A percentile compares a stretch with the other conserved stretches of the same genome.
Evolutionary conservation across 1,140 invertebrate species (phyloP).

Genomic region (Trichogramma pretiosum): DNA sequence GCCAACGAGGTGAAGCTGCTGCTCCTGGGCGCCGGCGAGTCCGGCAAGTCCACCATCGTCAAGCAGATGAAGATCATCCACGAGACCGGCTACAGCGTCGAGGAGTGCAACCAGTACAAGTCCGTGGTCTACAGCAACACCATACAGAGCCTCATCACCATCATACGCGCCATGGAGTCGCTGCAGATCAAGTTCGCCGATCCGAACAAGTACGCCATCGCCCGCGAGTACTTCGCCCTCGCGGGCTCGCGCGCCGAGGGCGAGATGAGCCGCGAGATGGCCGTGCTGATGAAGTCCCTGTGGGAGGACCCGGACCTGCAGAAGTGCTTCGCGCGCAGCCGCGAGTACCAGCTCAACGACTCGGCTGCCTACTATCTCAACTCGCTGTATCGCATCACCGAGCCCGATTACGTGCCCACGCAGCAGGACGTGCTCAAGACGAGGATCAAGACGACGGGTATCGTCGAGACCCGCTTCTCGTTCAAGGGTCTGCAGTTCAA

Average conservation of each 20-base stretch:
- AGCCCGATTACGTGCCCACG: slow-evolving; percentile 76
- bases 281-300: slow-evolving; percentile 80
- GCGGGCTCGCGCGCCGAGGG: slow-evolving; percentile 78
- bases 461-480: slow-evolving; percentile 88
- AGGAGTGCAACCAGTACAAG: slow-evolving; percentile 88
- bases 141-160: slow-evolving; percentile 82
- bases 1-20: slow-evolving; percentile 83
- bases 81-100: slow-evolving; percentile 84
- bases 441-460: slow-evolving; percentile 88
- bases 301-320: slow-evolving; percentile 88
- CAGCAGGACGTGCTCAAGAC: slow-evolving; percentile 89
- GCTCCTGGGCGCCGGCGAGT: slow-evolving; percentile 75
- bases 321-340: slow-evolving; percentile 68
- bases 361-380: slow-evolving; percentile 89
- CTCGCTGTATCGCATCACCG: slow-evolving; percentile 71
- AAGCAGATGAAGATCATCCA: slow-evolving; percentile 97
- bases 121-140: slow-evolving; percentile 91
- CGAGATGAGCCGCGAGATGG: slow-evolving; percentile 70
- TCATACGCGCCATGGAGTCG: slow-evolving; percentile 89
- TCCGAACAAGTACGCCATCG: slow-evolving; percentile 70
- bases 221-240: slow-evolving; percentile 79
- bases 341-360: slow-evolving; percentile 93
- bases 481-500: slow-evolving; percentile 89
- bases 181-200: slow-evolving; percentile 85
- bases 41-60: slow-evolving; percentile 77